Base-by-base conservation (phyloP, 2,888 invertebrate species). In the Polydrusus tereticollis region DNA sequence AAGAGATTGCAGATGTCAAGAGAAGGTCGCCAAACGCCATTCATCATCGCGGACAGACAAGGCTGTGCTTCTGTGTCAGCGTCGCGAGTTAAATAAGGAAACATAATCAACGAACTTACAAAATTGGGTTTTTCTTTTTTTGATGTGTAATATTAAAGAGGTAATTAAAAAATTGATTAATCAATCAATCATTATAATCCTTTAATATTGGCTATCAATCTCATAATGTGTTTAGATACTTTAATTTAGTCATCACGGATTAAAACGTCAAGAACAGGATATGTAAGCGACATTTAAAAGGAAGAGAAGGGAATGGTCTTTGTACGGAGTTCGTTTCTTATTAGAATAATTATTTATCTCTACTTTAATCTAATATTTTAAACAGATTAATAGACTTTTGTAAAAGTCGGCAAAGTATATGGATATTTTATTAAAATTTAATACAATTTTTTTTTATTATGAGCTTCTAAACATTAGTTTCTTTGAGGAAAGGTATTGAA, bases 1-100 rank as follows among this genome's bases (percentile, higher is more conserved):
- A 84, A 82, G 83, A 85, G 85, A 85, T 85, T 85, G 85, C 82
- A 85, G 85, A 85, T 84, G 83, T 82, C 82, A 78, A 77, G 81
- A 80, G 81, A 81, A 83, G 84, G 84, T 84, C 84, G 79, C 78
- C 78, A 76, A 78, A 78, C 78, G 81, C 82, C 82, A 83, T 82
- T 83, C 82, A 84, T 83, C 82, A 80, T 79, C 77, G 59, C 1
- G 21, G 60, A 41, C n/a, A 60, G 68, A 68, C 68, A 60, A 38
- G 50, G 52, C 45, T 52, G 50, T 52, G 60, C 68, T 68, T 60
- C 60, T 52, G 60, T 60, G 60, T 29, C 62, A 52, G 60, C 10
- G 33, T 62, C 62, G 45, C 20, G 29, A 55, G 29, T 55, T 55
- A n/a, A 55, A 55, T 18, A 29, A 55, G 29, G 29, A 52, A 29